phyloP scores from a whole-genome alignment of 1,140 invertebrate species.

The Drosophila chauvacae region DNA sequence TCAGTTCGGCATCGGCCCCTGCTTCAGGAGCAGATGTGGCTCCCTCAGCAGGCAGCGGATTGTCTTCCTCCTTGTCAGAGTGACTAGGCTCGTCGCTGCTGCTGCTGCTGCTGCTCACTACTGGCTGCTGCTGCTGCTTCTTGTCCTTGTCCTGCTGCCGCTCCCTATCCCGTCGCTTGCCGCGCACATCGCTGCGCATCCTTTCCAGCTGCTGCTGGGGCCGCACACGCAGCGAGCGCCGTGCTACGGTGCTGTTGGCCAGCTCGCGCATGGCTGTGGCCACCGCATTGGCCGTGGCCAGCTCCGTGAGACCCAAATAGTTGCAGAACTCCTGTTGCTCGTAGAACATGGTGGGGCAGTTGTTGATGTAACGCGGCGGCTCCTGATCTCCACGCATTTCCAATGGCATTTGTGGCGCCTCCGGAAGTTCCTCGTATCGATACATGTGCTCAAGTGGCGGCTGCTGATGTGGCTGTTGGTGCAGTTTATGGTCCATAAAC shows the following conservation, averaged over 20 bases:
- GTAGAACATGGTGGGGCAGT: slow-evolving; percentile 55
- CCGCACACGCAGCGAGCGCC: slow-evolving; percentile 70
- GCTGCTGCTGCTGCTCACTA: slow-evolving; percentile 11
- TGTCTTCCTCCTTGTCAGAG: slow-evolving; percentile 19
- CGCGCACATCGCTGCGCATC: slow-evolving; percentile 66
- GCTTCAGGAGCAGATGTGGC: background rate
- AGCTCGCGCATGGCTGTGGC: slow-evolving; percentile 72
- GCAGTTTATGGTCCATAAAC: slow-evolving; percentile 19
- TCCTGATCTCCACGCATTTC: background rate
- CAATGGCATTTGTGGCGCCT: slow-evolving; percentile 8
- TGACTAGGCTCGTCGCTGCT: slow-evolving; percentile 23
- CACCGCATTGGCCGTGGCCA: slow-evolving; percentile 75
- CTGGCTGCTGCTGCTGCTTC: background rate
- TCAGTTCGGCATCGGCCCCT: background rate
- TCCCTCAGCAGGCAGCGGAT: background rate
- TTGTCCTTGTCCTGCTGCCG: slow-evolving; percentile 22
- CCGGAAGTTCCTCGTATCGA: slow-evolving; percentile 17
- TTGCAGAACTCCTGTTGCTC: slow-evolving; percentile 82
- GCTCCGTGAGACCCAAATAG: slow-evolving; percentile 74
- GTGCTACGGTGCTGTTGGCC: slow-evolving; percentile 68
- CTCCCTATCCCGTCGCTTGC: slow-evolving; percentile 36
- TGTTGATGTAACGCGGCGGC: slow-evolving; percentile 8
- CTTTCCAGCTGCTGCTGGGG: slow-evolving; percentile 66
- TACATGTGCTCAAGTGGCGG: slow-evolving; percentile 6
- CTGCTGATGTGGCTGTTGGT: slow-evolving; percentile 5